Evolutionary conservation across 2,888 invertebrate genomes (phyloP).

Genomic region (Volucella inanis): DNA sequence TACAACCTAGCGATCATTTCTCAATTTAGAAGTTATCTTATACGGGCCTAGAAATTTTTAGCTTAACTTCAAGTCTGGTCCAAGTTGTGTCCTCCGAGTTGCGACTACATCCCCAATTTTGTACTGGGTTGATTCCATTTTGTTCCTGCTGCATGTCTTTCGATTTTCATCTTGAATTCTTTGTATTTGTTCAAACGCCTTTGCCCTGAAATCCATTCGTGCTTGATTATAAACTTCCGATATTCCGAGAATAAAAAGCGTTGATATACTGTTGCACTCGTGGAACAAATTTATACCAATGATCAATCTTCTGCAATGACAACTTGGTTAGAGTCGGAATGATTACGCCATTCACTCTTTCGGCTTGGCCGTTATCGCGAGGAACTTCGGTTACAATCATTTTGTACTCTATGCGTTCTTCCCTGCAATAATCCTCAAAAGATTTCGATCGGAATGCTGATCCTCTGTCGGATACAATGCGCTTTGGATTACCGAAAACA

Average conservation of each 20-base stretch:
- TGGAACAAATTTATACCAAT: constrained; percentile 77
- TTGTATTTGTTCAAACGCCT: neutral
- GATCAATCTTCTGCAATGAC: constrained; percentile 76
- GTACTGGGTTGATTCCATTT: constrained; percentile 1
- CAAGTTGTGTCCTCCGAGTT: constrained; percentile 47
- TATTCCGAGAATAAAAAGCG: neutral
- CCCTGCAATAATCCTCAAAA: constrained; percentile 19
- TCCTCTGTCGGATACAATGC: constrained; percentile 76
- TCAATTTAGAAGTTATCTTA: constrained; percentile 8
- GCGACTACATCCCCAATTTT: constrained; percentile 30
- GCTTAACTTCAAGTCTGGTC: constrained; percentile 27
- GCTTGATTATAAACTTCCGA: too few relatives aligned
- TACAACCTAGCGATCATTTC: constrained; percentile 37
- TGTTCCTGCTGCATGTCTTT: neutral
- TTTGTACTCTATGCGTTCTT: constrained; percentile 15
- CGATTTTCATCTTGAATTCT: constrained; percentile 24
- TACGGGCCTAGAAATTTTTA: constrained; percentile 53
- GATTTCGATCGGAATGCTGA: constrained; percentile 24
- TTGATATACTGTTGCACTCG: constrained; percentile 72
- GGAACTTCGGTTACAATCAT: constrained; percentile 16
- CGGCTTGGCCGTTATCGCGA: constrained; percentile 78
- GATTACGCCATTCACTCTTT: too few relatives aligned
- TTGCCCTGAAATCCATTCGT: neutral
- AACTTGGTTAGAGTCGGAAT: too few relatives aligned
- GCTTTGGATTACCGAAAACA: constrained; percentile 67